Evolutionary conservation across 2,888 invertebrate species (phyloP), one percentile per base, ranked within the genome.

Genomic region (Drosophila peninsularis): DNA sequence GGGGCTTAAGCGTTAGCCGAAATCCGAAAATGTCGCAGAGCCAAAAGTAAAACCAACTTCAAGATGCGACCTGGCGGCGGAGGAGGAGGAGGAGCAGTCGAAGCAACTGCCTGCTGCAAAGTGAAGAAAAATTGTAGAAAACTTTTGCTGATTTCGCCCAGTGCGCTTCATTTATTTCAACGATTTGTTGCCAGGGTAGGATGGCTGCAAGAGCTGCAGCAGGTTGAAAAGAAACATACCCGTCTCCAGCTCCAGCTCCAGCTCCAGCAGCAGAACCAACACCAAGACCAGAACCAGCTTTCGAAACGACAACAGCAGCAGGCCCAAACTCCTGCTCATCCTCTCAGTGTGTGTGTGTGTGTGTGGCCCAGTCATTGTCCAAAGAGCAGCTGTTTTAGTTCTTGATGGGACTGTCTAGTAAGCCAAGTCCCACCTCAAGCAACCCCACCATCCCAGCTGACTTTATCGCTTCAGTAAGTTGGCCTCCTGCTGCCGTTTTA

Each of bases 111-210:
- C 83, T 65, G 74, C 79, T 88, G 88, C 82, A 88, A 82, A 83
- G 83, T 80, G 83, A 84, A 84, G 83, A 84, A 84, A 86, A 86
- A 86, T 86, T 86, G 85, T 88, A 70, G 72, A 86, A 85, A 86
- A 86, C 82, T 86, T 85, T 89, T 89, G 85, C 88, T 86, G 85
- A 86, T 87, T 86, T 86, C 80, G 89, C 89, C 89, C 89, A 86
- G 88, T 86, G 86, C 86, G 86, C 88, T 86, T 86, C 89, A 86
- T 86, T 86, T 86, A 86, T 86, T 86, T 86, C 88, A 78, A 86
- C 89, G 89, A 89, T 86, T 89, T 86, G 89, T 88, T 85, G 85
- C 80, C 82, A 62, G 77, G 54, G 62, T 75, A 81, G 68, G 58
- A 77, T 2, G 34, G 69, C 61, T 58, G 58, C 24, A 56, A 60